A percentile compares a stretch with the other conserved stretches of the same genome.
Conservation (phyloP, 1,140 invertebrate genomes). For the Brachionus rotundiformis region DNA sequence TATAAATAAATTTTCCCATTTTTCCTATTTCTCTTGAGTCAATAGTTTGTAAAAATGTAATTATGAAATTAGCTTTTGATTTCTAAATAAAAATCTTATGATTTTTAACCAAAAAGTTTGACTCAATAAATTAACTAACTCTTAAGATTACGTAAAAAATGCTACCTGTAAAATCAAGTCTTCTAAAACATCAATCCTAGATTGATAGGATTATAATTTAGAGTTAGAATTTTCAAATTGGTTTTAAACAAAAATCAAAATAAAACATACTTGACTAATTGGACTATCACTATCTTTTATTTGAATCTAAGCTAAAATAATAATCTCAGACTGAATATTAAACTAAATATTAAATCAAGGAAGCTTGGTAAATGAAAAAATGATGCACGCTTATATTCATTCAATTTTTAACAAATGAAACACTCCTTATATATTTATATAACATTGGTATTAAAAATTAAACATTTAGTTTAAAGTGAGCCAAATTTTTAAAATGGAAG, state of each 20-base stretch:
- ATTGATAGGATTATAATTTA: neutral
- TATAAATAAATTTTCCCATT: conserved; percentile 6
- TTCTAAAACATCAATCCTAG: neutral
- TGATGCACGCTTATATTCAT: neutral
- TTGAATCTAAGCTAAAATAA: too few relatives aligned
- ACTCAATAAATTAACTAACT: too few relatives aligned
- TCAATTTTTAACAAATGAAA: neutral
- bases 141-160: too few relatives aligned
- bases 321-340: too few relatives aligned
- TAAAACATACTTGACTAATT: neutral
- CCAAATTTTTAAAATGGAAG: neutral
- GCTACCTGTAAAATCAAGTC: neutral
- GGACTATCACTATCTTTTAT: too few relatives aligned
- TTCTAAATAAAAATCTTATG: neutral
- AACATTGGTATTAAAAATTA: neutral
- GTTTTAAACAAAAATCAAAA: neutral
- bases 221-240: too few relatives aligned
- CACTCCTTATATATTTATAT: neutral
- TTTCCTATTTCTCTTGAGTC: neutral
- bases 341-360: too few relatives aligned
- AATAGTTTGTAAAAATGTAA: neutral
- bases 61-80: neutral
- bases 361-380: neutral
- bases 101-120: neutral
- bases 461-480: neutral